Percentiles rank a stretch among this genome's conserved stretches.
phyloP scores from a whole-genome alignment of 2,888 invertebrate species.

The Cheilosia variabilis region DNA sequence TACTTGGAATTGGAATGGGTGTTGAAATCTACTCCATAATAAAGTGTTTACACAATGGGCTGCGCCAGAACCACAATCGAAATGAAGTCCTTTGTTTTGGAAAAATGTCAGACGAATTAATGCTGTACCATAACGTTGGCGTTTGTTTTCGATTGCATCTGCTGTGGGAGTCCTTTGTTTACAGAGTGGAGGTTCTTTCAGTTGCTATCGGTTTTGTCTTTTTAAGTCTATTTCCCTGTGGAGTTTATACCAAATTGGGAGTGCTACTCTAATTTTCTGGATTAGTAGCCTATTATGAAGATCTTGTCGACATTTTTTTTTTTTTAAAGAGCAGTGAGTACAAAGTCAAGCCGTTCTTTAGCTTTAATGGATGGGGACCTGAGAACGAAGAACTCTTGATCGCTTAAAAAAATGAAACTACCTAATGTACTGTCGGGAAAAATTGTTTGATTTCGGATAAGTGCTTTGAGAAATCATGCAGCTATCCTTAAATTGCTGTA shows the following conservation, averaged over 20 bases:
- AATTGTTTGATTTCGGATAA: too few species aligned
- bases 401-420: too few species aligned
- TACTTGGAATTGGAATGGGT: neutral
- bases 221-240: constrained; percentile 1
- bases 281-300: too few species aligned
- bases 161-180: constrained; percentile 8
- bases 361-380: too few species aligned
- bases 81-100: constrained; percentile 31
- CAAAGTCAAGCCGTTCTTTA: too few species aligned
- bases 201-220: neutral
- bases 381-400: too few species aligned
- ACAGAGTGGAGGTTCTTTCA: constrained; percentile 1
- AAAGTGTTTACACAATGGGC: constrained; percentile 11
- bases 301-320: too few species aligned
- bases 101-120: constrained; percentile 8
- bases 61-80: constrained; percentile 1
- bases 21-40: neutral
- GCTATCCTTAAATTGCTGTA: too few species aligned
- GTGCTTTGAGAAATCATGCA: too few species aligned
- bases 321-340: too few species aligned
- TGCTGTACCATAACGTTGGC: neutral
- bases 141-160: constrained; percentile 7
- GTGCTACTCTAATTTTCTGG: neutral
- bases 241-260: neutral
- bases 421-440: too few species aligned